These are phyloP conservation scores for Campoletis raptor DNA, from an alignment of 2,888 invertebrate species.

Conservation along the genomic window DNA sequence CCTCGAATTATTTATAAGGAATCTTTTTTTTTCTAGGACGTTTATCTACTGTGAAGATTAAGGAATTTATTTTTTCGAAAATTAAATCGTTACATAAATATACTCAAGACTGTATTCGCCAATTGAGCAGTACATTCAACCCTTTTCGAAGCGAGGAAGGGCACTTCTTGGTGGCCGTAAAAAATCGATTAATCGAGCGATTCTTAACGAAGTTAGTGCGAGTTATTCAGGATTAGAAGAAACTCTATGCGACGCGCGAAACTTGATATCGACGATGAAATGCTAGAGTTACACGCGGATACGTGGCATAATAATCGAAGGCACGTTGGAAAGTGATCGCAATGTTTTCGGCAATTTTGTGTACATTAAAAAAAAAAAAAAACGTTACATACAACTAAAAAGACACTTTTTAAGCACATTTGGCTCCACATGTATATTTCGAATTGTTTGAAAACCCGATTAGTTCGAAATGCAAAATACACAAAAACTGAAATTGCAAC, in stretches of 20 bases:
- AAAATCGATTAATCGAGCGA: conserved; percentile 73
- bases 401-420: neutral
- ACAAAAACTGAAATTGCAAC: neutral
- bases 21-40: too few species aligned
- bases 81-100: neutral
- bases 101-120: neutral
- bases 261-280: conserved; percentile 71
- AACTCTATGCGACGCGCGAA: conserved; percentile 74
- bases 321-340: conserved; percentile 35
- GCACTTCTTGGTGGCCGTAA: neutral
- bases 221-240: conserved; percentile 74
- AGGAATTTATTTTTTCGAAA: neutral
- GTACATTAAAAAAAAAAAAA: neutral
- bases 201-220: conserved; percentile 75
- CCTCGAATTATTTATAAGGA: too few species aligned
- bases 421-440: neutral
- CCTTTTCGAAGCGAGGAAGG: neutral
- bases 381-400: neutral
- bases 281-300: conserved; percentile 46
- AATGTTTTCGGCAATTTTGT: conserved; percentile 30
- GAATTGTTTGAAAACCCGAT: neutral
- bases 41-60: too few species aligned
- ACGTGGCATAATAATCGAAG: neutral
- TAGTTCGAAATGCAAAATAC: neutral
- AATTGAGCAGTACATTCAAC: conserved; percentile 59